These are phyloP conservation scores for Drosophila jambulina DNA, from an alignment of 1,140 invertebrate genomes.

Conservation along the genomic window DNA sequence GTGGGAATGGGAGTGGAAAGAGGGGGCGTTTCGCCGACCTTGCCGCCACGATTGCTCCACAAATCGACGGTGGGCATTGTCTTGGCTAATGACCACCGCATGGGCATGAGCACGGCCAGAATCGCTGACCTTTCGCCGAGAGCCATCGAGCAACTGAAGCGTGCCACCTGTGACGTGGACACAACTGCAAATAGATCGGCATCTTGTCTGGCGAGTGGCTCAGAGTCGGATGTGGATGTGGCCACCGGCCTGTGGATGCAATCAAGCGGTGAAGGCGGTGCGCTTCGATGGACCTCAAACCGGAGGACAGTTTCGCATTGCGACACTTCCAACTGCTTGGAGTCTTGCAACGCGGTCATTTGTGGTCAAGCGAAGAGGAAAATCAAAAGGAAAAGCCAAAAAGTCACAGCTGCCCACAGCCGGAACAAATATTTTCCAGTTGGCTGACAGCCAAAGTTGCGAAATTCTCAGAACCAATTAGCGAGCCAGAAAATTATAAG, in stretches of 20 bases:
- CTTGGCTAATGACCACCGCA: slow-evolving; percentile 53
- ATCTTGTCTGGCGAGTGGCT: slow-evolving; percentile 27
- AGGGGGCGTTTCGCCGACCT: slow-evolving; percentile 44
- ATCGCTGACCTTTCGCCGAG: slow-evolving; percentile 67
- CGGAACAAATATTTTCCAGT: slow-evolving; percentile 65
- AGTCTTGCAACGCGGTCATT: slow-evolving; percentile 37
- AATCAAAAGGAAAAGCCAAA: slow-evolving; percentile 25
- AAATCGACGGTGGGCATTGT: slow-evolving; percentile 30
- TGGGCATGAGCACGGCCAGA: slow-evolving; percentile 29
- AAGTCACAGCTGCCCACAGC: slow-evolving; percentile 38
- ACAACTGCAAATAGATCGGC: slow-evolving; percentile 34
- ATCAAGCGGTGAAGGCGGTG: slow-evolving; percentile 67
- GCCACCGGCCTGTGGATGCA: slow-evolving; percentile 54
- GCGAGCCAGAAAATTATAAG: slow-evolving; percentile 5
- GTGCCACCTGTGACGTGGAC: slow-evolving; percentile 26
- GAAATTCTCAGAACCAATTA: slow-evolving; percentile 41
- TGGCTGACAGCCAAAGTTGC: slow-evolving; percentile 51
- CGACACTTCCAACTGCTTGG: slow-evolving; percentile 58
- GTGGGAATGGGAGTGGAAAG: slow-evolving; percentile 8
- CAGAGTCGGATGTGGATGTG: slow-evolving; percentile 37
- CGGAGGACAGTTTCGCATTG: slow-evolving; percentile 54
- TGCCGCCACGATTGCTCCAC: slow-evolving; percentile 52
- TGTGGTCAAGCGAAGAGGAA: slow-evolving; percentile 28
- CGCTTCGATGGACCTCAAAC: slow-evolving; percentile 65
- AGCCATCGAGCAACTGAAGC: slow-evolving; percentile 46